Base-by-base conservation (phyloP, 2,888 invertebrate species). In the Uropetala carovei region DNA sequence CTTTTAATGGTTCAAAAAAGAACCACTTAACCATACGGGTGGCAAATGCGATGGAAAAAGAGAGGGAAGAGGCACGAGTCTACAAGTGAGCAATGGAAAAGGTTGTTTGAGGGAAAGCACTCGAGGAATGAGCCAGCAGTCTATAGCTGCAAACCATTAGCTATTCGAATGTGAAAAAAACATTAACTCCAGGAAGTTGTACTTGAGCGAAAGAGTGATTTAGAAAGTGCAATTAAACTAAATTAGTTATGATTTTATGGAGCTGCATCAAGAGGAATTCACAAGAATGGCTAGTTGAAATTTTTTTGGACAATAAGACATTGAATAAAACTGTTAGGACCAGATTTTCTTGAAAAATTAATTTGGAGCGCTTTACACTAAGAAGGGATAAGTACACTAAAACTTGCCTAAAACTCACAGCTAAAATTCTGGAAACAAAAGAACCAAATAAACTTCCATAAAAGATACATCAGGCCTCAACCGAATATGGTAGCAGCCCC, bases 401-500 rank as follows among this genome's bases (percentile, higher is more conserved):
- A 22, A 89, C 64, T 43, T 60, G 43, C 22, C 89, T 64, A 68
- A 89, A 89, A 64, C 30, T 64, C 64, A 89, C 68, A 64, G 89
- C 86, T 27, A 57, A 86, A 60, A 86, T 60, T 64, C 64, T 30
- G 64, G 89, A 89, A 89, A 89, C 64, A 64, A 89, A 89, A 64
- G 89, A 89, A 64, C 64, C 60, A 86, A 89, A 89, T 64, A 60
- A 89, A 43, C 64, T 89, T 89, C 64, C 64, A 64, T 56, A 89
- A 89, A 89, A 64, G 86, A 89, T 64, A 89, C 60, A 64, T 89
- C 89, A 89, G 60, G 89, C 89, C 64, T 64, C 89, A 56, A 89
- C 89, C 89, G 60, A 75, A 89, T 56, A 43, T 18, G 64, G 64
- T 64, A 64, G 64, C 89, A 89, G 89, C 64, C 89, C 64, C 30